Evolutionary conservation across 2,797 vertebrate species (phyloP).

Genomic region (Echiichthys vipera): DNA sequence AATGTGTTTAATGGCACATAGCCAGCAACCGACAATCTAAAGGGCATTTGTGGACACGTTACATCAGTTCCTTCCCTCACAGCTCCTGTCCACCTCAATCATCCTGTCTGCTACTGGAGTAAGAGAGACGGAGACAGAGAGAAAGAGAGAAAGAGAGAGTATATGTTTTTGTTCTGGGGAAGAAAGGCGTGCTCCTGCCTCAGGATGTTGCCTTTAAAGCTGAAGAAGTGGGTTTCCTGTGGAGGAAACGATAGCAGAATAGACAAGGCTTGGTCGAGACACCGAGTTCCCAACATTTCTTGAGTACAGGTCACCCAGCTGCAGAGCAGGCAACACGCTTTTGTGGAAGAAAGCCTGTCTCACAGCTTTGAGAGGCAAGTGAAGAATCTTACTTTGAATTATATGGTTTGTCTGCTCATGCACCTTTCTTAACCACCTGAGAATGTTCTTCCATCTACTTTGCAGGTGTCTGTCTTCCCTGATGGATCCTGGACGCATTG

Average conservation of each 20-base stretch:
- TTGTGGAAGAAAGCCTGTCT: conserved; percentile 6
- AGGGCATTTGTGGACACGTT: conserved; percentile 24
- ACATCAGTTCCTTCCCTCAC: conserved; percentile 24
- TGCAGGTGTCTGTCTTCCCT: conserved; percentile 37
- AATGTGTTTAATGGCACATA: conserved; percentile 31
- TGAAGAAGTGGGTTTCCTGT: conserved; percentile 85
- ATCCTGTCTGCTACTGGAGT: conserved; percentile 28
- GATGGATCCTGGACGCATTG: conserved; percentile 52
- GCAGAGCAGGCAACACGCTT: conserved; percentile 24
- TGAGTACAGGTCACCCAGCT: conserved; percentile 59
- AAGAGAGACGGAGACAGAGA: conserved; percentile 24
- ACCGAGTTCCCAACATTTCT: conserved; percentile 68
- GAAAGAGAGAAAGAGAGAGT: conserved; percentile 45
- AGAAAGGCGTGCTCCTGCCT: conserved; percentile 83
- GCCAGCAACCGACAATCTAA: conserved; percentile 30
- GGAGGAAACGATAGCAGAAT: conserved; percentile 84
- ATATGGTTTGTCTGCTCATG: neutral
- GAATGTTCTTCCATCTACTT: neutral
- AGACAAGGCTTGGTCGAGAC: conserved; percentile 76
- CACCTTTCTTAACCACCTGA: conserved; percentile 7
- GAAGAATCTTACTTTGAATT: neutral
- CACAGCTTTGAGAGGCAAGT: conserved; percentile 47
- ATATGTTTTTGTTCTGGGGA: conserved; percentile 79
- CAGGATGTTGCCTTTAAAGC: conserved; percentile 87
- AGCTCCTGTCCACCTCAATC: conserved; percentile 34